These are phyloP conservation scores for Conomelus anceps DNA, from an alignment of 2,888 invertebrate genomes.

Conservation along the genomic window DNA sequence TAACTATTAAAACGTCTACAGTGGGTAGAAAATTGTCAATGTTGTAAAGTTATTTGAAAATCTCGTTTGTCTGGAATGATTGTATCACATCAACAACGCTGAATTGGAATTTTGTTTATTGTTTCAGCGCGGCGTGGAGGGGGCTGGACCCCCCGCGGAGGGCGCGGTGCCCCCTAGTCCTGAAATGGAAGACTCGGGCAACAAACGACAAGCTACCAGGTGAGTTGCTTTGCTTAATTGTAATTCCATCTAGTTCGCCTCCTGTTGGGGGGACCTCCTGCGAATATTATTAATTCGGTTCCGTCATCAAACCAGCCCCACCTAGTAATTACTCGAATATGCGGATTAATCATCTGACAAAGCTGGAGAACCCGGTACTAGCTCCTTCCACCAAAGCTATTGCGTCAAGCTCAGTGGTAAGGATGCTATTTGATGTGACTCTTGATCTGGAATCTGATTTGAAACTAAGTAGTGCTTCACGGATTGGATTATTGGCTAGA, in stretches of 20 bases:
- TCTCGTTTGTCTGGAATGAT: too few species aligned
- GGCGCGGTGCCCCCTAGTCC: neutral
- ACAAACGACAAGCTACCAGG: slow-evolving; percentile 65
- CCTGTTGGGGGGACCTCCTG: neutral
- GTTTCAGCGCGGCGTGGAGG: neutral
- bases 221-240: slow-evolving; percentile 30
- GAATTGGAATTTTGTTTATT: neutral
- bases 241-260: neutral
- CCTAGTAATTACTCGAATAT: neutral
- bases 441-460: neutral
- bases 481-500: too few species aligned
- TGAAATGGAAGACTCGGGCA: slow-evolving; percentile 65
- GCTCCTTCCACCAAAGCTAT: neutral
- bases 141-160: slow-evolving; percentile 12
- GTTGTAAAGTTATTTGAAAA: too few species aligned
- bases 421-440: neutral
- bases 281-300: neutral
- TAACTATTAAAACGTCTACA: too few species aligned
- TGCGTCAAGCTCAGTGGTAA: neutral
- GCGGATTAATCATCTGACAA: neutral
- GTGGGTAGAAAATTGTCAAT: too few species aligned
- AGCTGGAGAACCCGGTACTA: neutral
- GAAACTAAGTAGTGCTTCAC: neutral
- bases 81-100: neutral
- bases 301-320: too few species aligned